These are phyloP conservation scores for Choristoneura fumiferana DNA, from an alignment of 1,140 invertebrate genomes.

Conservation along the genomic window DNA sequence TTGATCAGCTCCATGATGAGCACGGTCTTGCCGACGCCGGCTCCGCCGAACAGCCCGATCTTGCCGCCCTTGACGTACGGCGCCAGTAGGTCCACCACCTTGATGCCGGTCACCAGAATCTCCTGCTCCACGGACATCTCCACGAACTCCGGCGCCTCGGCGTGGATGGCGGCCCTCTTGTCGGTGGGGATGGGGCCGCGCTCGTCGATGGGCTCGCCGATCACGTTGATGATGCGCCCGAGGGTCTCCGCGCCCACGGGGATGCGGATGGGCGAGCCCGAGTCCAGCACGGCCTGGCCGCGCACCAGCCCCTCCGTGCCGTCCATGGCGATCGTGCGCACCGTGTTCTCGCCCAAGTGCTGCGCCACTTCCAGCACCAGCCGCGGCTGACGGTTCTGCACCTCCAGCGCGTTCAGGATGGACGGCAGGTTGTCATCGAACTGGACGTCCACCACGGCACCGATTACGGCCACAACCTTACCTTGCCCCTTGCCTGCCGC, in stretches of 20 bases:
- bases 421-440: slow-evolving; percentile 96
- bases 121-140: slow-evolving; percentile 98
- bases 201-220: slow-evolving; percentile 97
- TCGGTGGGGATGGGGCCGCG: slow-evolving; percentile 94
- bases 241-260: slow-evolving; percentile 87
- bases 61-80: slow-evolving; percentile 96
- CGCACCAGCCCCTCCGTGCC: slow-evolving; percentile 88
- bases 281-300: slow-evolving; percentile 84
- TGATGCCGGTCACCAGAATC: slow-evolving; percentile 97
- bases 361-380: slow-evolving; percentile 90
- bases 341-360: slow-evolving; percentile 88
- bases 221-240: slow-evolving; percentile 89
- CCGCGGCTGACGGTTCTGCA: slow-evolving; percentile 78
- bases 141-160: slow-evolving; percentile 96
- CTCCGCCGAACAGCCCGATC: slow-evolving; percentile 98
- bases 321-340: slow-evolving; percentile 90
- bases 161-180: slow-evolving; percentile 92
- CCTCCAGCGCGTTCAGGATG: slow-evolving; percentile 97
- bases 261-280: slow-evolving; percentile 85
- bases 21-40: slow-evolving; percentile 99
- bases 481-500: slow-evolving; percentile 78
- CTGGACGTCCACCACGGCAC: slow-evolving; percentile 99
- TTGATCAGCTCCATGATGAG: slow-evolving; percentile 99
- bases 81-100: slow-evolving; percentile 96
- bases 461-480: slow-evolving; percentile 96